Percentiles rank a stretch among this genome's conserved stretches.
Conservation (phyloP, 2,113 vertebrate genomes). For the Pachyramphus minor region DNA sequence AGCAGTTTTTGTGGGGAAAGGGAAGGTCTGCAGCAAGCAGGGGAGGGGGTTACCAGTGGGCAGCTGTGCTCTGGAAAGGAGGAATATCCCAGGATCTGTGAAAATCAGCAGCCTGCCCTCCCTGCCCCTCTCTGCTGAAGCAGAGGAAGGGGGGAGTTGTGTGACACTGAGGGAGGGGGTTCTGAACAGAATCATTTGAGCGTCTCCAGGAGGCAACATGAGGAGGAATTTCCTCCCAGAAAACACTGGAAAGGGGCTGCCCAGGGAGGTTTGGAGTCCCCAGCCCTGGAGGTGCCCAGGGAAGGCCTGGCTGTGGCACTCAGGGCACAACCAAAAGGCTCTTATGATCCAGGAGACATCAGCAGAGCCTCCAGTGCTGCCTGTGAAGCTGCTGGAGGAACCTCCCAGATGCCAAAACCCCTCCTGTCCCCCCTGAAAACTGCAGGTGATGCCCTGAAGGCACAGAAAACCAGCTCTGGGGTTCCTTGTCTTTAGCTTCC, state of each 20-base stretch:
- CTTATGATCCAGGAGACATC: neutral
- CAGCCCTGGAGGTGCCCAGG: neutral
- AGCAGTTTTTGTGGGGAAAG: neutral
- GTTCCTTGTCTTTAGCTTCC: neutral
- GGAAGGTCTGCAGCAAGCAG: neutral
- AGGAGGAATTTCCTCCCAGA: neutral
- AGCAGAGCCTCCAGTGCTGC: neutral
- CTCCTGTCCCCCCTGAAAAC: neutral
- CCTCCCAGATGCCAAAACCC: neutral
- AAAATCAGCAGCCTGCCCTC: neutral
- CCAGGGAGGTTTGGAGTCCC: neutral
- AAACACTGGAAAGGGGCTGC: neutral
- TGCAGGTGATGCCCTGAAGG: neutral
- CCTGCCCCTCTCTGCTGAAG: neutral
- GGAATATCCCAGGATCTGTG: accelerated
- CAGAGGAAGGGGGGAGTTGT: neutral
- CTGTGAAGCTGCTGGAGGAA: neutral
- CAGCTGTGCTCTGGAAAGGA: neutral
- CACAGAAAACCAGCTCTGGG: neutral
- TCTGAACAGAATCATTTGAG: neutral
- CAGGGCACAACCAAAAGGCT: neutral
- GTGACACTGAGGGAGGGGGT: neutral
- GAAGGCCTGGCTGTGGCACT: neutral
- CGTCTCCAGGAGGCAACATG: neutral
- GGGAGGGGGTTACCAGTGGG: neutral